These are phyloP conservation scores for Tubiluchus corallicola DNA, from an alignment of 2,888 invertebrate genomes.

Conservation along the genomic window DNA sequence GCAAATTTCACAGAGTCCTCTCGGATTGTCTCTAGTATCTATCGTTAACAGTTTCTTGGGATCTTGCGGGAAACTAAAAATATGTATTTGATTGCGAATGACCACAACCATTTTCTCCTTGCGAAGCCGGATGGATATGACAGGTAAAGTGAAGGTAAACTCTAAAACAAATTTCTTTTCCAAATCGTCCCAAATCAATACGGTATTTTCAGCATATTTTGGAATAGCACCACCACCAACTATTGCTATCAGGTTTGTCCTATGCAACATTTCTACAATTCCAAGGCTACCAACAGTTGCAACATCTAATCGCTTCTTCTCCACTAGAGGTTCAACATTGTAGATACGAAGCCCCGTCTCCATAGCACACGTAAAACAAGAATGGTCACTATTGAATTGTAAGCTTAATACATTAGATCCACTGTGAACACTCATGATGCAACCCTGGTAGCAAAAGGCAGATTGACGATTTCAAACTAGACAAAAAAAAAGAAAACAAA, in stretches of 20 bases:
- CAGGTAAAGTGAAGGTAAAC: constrained; percentile 54
- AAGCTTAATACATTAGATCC: too few species aligned
- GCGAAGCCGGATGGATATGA: constrained; percentile 47
- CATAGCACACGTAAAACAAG: constrained; percentile 72
- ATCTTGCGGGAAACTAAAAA: constrained; percentile 55
- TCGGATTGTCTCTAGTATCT: constrained; percentile 53
- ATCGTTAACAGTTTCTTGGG: constrained; percentile 44
- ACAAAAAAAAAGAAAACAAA: too few species aligned
- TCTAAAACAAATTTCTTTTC: constrained; percentile 54
- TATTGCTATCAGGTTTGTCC: constrained; percentile 61
- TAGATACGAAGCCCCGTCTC: constrained; percentile 65
- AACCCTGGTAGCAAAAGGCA: too few species aligned
- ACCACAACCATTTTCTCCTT: constrained; percentile 24
- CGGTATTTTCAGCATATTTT: constrained; percentile 59
- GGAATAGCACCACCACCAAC: constrained; percentile 55
- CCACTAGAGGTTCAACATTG: constrained; percentile 68
- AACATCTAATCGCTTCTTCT: constrained; percentile 50
- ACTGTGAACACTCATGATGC: too few species aligned
- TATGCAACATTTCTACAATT: constrained; percentile 63
- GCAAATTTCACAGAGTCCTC: constrained; percentile 50
- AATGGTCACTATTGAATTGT: too few species aligned
- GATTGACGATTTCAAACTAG: too few species aligned
- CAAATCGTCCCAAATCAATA: constrained; percentile 57
- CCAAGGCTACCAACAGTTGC: constrained; percentile 58
- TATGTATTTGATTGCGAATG: constrained; percentile 47